phyloP scores from a whole-genome alignment of 1,140 invertebrate genomes.

The Zaprionus gabonicus region DNA sequence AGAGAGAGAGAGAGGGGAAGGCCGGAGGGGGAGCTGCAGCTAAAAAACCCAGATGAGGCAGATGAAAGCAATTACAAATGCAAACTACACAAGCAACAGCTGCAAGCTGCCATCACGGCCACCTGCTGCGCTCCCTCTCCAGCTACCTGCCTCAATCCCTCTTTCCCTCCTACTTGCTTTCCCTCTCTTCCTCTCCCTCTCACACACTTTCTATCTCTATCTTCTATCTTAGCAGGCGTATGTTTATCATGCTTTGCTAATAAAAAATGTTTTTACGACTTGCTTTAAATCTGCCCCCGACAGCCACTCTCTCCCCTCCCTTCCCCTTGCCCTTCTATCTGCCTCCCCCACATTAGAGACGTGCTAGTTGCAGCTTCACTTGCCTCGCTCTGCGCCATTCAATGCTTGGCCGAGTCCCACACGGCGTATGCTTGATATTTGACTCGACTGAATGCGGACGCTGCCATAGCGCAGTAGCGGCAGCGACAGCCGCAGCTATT shows the following conservation, averaged over 20 bases:
- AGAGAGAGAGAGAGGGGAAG: constrained; percentile 1
- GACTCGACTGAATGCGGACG: constrained; percentile 1
- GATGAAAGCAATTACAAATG: constrained; percentile 77
- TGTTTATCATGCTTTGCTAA: constrained; percentile 71
- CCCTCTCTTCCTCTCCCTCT: background rate
- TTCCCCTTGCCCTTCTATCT: background rate
- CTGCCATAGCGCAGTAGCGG: constrained; percentile 2
- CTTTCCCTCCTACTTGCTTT: accelerated
- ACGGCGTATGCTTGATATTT: constrained; percentile 47
- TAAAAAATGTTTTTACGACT: constrained; percentile 79
- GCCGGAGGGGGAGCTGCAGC: background rate
- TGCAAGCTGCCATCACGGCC: constrained; percentile 41
- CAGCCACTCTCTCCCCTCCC: background rate
- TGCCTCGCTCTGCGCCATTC: constrained; percentile 18
- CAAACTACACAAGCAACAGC: constrained; percentile 73
- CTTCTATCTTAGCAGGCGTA: constrained; percentile 37
- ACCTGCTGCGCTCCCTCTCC: constrained; percentile 12
- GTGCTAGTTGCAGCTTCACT: constrained; percentile 23
- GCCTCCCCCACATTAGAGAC: constrained; percentile 22
- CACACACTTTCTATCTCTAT: background rate
- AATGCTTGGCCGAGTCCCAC: constrained; percentile 9
- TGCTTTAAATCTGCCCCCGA: constrained; percentile 27
- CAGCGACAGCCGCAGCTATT: constrained; percentile 23
- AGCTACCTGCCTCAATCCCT: background rate
- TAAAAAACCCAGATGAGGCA: constrained; percentile 27